These are phyloP conservation scores for Octomys mimax DNA, from an alignment of 2,797 vertebrate species.

Conservation along the genomic window DNA sequence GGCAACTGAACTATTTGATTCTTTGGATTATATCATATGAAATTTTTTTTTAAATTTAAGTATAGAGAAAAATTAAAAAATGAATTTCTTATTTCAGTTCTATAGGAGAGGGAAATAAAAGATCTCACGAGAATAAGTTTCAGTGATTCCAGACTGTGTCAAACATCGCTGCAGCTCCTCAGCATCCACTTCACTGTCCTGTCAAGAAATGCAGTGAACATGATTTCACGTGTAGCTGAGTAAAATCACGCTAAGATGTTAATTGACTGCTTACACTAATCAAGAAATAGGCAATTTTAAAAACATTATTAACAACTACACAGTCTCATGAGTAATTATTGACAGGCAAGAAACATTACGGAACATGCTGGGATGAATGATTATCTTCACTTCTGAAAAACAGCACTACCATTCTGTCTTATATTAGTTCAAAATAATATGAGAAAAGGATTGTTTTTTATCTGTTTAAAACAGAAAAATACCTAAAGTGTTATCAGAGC, in stretches of 20 bases:
- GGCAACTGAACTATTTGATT: background rate
- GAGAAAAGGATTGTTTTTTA: background rate
- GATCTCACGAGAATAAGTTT: constrained; percentile 92
- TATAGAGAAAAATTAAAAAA: constrained; percentile 25
- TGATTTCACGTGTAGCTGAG: background rate
- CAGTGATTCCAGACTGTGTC: constrained; percentile 93
- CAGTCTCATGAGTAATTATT: constrained; percentile 24
- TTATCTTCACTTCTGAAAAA: constrained; percentile 17
- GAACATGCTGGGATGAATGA: background rate
- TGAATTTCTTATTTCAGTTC: constrained; percentile 34
- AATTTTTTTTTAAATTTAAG: background rate
- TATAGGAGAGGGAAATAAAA: background rate
- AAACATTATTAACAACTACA: constrained; percentile 48
- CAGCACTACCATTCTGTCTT: background rate
- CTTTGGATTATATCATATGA: background rate
- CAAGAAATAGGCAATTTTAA: constrained; percentile 37
- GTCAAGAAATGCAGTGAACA: constrained; percentile 46
- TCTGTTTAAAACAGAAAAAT: constrained; percentile 21
- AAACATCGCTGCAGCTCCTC: constrained; percentile 95
- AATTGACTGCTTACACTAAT: background rate
- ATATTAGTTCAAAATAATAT: background rate
- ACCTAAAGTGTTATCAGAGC: constrained; percentile 1
- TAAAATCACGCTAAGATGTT: constrained; percentile 46
- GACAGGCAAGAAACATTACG: background rate
- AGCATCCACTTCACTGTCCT: constrained; percentile 94